phyloP scores from a whole-genome alignment of 2,888 invertebrate species.

The Drosophila kanekoi region DNA sequence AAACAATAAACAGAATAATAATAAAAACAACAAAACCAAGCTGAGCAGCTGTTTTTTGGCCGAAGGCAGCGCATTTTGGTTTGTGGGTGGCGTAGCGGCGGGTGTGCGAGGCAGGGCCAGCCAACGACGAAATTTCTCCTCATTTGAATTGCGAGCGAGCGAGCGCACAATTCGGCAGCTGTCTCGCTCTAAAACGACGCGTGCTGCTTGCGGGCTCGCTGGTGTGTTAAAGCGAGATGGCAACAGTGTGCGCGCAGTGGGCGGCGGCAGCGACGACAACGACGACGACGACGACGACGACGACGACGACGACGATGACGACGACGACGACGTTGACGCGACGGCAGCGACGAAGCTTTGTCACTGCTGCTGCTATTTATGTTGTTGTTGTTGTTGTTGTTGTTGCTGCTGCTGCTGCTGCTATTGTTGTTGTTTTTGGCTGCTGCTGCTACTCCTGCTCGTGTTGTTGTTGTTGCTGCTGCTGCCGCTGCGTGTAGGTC shows the following conservation, averaged over 20 bases:
- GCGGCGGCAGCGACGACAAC: constrained; percentile 51
- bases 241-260: constrained; percentile 54
- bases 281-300: constrained; percentile 15
- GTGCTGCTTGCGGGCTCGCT: constrained; percentile 15
- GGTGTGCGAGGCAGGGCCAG: constrained; percentile 32
- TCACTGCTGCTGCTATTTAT: constrained; percentile 36
- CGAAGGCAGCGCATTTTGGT: constrained; percentile 45
- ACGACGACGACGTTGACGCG: constrained; percentile 20
- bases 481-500: constrained; percentile 77
- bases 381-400: constrained; percentile 22
- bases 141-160: constrained; percentile 46
- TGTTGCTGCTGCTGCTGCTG: constrained; percentile 11
- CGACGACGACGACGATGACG: constrained; percentile 23
- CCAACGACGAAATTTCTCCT: constrained; percentile 52
- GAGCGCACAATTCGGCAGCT: constrained; percentile 33
- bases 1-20: constrained; percentile 68
- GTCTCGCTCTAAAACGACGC: constrained; percentile 41
- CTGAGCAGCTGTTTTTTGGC: constrained; percentile 65
- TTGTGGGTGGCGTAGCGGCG: constrained; percentile 21
- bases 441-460: constrained; percentile 41
- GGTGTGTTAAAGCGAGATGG: constrained; percentile 57
- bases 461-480: constrained; percentile 49
- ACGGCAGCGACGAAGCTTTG: constrained; percentile 41
- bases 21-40: constrained; percentile 68
- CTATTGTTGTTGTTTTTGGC: constrained; percentile 28